A percentile compares a stretch with the other conserved stretches of the same genome.
Conservation (phyloP, 2,797 vertebrate species). For the Manis crassicaudata region DNA sequence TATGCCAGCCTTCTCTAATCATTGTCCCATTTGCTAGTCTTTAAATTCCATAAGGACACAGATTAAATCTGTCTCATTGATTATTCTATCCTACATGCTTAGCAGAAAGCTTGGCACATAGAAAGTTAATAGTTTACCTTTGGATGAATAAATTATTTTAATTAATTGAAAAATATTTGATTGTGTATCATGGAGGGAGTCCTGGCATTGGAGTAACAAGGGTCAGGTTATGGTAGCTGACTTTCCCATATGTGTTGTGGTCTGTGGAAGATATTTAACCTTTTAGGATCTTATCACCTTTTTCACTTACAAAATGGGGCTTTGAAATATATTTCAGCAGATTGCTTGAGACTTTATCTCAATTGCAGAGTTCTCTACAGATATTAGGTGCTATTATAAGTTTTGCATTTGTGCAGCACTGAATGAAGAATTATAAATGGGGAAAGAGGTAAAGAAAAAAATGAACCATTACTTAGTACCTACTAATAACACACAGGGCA, state of each 20-base stretch:
- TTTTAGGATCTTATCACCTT: background rate
- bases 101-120: background rate
- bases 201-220: background rate
- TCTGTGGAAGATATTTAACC: background rate
- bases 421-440: background rate
- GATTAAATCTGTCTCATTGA: background rate
- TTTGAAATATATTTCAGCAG: background rate
- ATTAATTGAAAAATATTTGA: background rate
- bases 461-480: background rate
- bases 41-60: background rate
- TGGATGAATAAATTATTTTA: background rate
- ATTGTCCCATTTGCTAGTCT: background rate
- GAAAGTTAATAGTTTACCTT: background rate
- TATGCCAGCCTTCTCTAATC: background rate
- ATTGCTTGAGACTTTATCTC: conserved; percentile 17
- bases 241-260: background rate
- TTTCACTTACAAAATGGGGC: background rate
- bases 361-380: background rate
- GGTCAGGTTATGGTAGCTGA: background rate
- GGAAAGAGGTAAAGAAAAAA: background rate
- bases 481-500: background rate
- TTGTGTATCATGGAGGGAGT: background rate
- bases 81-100: background rate
- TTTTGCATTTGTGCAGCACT: background rate
- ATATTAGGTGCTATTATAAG: conserved; percentile 5